A percentile compares a stretch with the other conserved stretches of the same genome.
These are phyloP conservation scores for Uromys caudimaculatus DNA, from an alignment of 2,797 vertebrate genomes.

Conservation along the genomic window DNA sequence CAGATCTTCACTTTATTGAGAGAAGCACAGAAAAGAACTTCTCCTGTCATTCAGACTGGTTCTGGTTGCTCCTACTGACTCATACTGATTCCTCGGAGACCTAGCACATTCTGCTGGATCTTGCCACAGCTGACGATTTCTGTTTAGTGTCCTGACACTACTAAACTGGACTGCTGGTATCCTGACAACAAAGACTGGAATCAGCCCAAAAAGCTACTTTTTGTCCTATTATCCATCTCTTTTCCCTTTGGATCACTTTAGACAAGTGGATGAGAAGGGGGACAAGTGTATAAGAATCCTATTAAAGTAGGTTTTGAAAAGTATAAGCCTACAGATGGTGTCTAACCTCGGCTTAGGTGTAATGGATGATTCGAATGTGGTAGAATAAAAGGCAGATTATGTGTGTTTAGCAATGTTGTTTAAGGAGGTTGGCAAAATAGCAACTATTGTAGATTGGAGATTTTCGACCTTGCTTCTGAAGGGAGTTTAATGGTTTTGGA, in stretches of 20 bases:
- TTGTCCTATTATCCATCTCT: no score
- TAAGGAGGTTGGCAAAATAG: not conserved
- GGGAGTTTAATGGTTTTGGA: not conserved
- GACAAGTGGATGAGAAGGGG: not conserved
- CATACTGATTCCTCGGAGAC: not conserved
- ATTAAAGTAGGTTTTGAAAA: not conserved
- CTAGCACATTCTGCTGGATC: no score
- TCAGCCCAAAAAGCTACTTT: not conserved
- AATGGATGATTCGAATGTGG: not conserved
- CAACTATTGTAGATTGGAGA: not conserved
- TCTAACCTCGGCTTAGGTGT: not conserved
- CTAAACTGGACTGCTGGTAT: not conserved
- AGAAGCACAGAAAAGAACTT: not conserved
- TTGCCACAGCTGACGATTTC: no score
- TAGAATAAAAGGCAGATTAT: not conserved
- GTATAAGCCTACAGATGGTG: not conserved
- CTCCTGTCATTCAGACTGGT: not conserved
- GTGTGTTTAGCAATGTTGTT: not conserved
- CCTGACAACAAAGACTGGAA: no score
- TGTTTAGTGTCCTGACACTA: no score
- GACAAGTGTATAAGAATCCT: not conserved
- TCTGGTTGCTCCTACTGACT: not conserved
- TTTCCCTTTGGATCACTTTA: not conserved
- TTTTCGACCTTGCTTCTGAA: not conserved
- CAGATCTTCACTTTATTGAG: not conserved